Base-by-base conservation (phyloP, 2,113 vertebrate genomes). In the Rana temporaria region DNA sequence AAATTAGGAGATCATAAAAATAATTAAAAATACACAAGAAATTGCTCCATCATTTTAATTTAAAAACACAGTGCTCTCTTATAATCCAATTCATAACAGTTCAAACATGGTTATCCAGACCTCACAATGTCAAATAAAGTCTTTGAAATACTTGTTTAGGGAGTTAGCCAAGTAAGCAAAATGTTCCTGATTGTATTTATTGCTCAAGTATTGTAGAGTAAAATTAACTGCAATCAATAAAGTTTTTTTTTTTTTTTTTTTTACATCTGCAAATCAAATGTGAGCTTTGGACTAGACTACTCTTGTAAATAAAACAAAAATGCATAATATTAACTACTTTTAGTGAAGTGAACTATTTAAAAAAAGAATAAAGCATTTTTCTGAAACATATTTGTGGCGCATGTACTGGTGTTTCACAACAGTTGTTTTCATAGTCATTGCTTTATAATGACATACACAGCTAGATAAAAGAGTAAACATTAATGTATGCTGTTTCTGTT, bases 221-320 rank as follows among this genome's bases (percentile, higher is more conserved):
- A 56, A 74, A 75, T 60, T 75, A 16, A 42, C 32, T 60, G 17
- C 56, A 75, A 59, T 60, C 72, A 38, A 72, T 62, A 60, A 18
- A 15, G 18, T 48, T 48, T 48, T 48, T 30, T 30, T 30, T 30
- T 30, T 30, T 30, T 30, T 30, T 6, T 6, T 34, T 60, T 38
- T 20, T 9, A 59, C 71, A 59, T 74, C 56, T 74, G 71, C 71
- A 74, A 74, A 74, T 74, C 55, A 74, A 59, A 57, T 74, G 71
- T 74, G 71, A 38, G 71, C 30, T 60, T 20, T 59, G 71, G n/a
- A 59, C 19, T 20, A 34, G 30, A 60, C 53, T 57, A 24, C 18
- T 72, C 22, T 60, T 60, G 55, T 59, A 73, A 73, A 73, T 59
- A 24, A 73, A 59, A 56, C 55, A 55, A 38, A 48, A 69, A 42